Percentiles rank a stretch among this genome's conserved stretches.
phyloP scores from a whole-genome alignment of 2,888 invertebrate species.

The Acronicta aceris region DNA sequence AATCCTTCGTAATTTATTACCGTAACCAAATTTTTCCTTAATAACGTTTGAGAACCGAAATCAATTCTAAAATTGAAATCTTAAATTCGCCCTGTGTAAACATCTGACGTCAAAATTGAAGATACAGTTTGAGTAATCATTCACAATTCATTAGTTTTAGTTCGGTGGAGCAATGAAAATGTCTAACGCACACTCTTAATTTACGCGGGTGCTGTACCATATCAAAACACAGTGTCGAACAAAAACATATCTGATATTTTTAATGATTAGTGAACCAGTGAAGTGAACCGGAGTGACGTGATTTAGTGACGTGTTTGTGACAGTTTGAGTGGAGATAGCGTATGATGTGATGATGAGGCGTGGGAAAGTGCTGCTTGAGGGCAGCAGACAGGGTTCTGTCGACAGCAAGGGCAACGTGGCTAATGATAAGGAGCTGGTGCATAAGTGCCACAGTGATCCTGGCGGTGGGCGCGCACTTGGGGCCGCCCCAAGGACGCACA shows the following conservation, averaged over 20 bases:
- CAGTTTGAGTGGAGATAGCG: constrained; percentile 74
- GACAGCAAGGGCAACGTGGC: constrained; percentile 78
- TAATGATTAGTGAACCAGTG: constrained; percentile 50
- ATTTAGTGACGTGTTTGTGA: constrained; percentile 50
- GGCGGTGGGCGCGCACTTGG: constrained; percentile 87
- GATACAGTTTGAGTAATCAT: constrained; percentile 56
- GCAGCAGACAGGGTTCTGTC: constrained; percentile 85
- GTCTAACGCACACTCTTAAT: constrained; percentile 63
- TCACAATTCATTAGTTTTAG: constrained; percentile 66
- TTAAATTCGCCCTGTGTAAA: constrained; percentile 26
- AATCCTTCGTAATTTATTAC: constrained; percentile 19
- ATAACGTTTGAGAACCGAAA: constrained; percentile 1
- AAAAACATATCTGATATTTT: constrained; percentile 68
- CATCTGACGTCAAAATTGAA: constrained; percentile 46
- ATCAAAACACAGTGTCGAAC: constrained; percentile 70
- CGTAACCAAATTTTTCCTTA: constrained; percentile 10
- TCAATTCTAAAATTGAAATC: constrained; percentile 22
- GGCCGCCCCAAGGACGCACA: constrained; percentile 75
- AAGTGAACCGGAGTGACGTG: constrained; percentile 49
- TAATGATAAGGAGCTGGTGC: constrained; percentile 90
- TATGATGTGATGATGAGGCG: constrained; percentile 86
- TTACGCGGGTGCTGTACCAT: constrained; percentile 68
- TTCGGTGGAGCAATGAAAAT: constrained; percentile 70
- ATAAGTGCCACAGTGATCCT: constrained; percentile 92
- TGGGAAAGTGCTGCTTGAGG: constrained; percentile 83